phyloP scores from a whole-genome alignment of 2,888 invertebrate genomes.

The Coremacera marginata region DNA sequence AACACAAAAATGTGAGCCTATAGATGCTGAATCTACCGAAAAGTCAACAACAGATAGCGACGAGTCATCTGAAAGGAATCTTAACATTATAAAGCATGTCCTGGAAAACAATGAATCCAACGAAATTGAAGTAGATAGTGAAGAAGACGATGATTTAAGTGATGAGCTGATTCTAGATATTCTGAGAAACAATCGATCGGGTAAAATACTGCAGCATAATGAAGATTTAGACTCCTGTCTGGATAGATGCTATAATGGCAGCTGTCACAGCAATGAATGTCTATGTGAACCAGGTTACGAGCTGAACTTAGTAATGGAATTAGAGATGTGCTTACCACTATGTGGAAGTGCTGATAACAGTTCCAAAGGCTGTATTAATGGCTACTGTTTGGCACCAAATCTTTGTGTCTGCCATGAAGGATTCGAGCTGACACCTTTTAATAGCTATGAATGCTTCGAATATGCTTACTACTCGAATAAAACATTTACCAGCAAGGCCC shows the following conservation, averaged over 20 bases:
- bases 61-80: background rate
- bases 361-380: conserved; percentile 53
- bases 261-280: conserved; percentile 62
- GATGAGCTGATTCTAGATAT: background rate
- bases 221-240: conserved; percentile 45
- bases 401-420: conserved; percentile 51
- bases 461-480: background rate
- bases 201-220: conserved; percentile 13
- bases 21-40: too few relatives aligned
- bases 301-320: conserved; percentile 18
- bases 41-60: background rate
- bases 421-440: conserved; percentile 30
- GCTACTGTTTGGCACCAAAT: conserved; percentile 57
- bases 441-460: conserved; percentile 28
- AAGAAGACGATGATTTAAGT: background rate
- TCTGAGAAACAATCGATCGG: background rate
- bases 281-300: conserved; percentile 45
- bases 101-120: background rate
- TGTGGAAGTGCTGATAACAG: conserved; percentile 32
- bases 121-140: background rate
- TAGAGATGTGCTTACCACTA: conserved; percentile 45
- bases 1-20: background rate
- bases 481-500: background rate
- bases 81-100: background rate
- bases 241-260: conserved; percentile 55